Evolutionary conservation across 2,888 invertebrate genomes (phyloP), one percentile per base, ranked within the genome.

Genomic region (Caprella mutica): DNA sequence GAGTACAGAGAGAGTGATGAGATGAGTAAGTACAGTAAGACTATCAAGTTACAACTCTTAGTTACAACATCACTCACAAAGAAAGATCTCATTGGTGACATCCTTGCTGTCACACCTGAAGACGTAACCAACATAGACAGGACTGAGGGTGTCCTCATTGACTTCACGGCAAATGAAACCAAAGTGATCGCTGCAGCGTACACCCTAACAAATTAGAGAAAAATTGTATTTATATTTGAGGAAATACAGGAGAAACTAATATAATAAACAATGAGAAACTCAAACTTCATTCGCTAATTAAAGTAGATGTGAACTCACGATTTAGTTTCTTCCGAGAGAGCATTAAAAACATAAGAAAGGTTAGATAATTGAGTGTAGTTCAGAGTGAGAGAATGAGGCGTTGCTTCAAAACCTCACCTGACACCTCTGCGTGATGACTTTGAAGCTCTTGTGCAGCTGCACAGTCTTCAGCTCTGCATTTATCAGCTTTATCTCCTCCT

Each of bases 381-480:
- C n/a, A n/a, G n/a, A n/a, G n/a, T n/a, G n/a, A n/a, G n/a, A n/a
- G n/a, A n/a, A n/a, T n/a, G n/a, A n/a, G n/a, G n/a, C n/a, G n/a
- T n/a, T n/a, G n/a, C n/a, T n/a, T n/a, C n/a, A n/a, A n/a, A n/a
- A n/a, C 17, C 44, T 48, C 24, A 64, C 65, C 61, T 61, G 82
- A 2, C 88, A 84, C 67, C 91, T 91, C 66, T 85, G 86, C 1
- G 87, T 84, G 12, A 96, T 85, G 69, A 94, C 92, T 68, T 83
- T 85, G 69, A 94, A 84, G 43, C 84, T 84, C 65, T 91, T 85
- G 69, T 90, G 87, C 6, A 94, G 78, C 6, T 94, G 77, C 12
- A 90, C 84, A 68, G 87, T 85, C 69, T 96, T 96, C 58, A 89
- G 80, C 71, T 94, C 93, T 0, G 92, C 90, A 68, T 91, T 92